Evolutionary conservation across 2,888 invertebrate species (phyloP).

Genomic region (Dynastes tityus): DNA sequence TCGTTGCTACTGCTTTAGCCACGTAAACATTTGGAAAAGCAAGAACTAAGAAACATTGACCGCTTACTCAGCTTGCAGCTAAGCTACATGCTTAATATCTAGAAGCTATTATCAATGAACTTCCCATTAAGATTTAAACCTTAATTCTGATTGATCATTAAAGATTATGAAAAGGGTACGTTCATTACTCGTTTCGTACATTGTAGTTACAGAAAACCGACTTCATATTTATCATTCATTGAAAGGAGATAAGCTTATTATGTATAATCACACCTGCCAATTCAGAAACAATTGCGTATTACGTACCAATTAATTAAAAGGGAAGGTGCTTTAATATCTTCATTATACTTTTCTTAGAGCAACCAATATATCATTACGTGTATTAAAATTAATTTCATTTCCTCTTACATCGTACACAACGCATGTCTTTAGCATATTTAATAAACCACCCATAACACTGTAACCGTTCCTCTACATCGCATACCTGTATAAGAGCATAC

Average conservation of each 20-base stretch:
- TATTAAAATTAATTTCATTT: constrained; percentile 36
- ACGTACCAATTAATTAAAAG: constrained; percentile 12
- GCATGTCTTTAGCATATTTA: constrained; percentile 33
- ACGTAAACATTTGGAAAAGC: too few species aligned
- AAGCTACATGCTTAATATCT: too few species aligned
- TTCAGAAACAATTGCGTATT: constrained; percentile 22
- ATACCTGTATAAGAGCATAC: background rate
- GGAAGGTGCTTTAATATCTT: constrained; percentile 30
- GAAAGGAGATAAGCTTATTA: background rate
- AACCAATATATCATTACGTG: constrained; percentile 28
- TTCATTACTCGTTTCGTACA: too few species aligned
- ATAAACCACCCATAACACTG: constrained; percentile 11
- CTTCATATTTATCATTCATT: too few species aligned
- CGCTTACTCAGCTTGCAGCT: too few species aligned
- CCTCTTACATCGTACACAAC: constrained; percentile 16
- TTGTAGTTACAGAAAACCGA: too few species aligned
- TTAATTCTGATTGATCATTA: too few species aligned
- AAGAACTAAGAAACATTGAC: too few species aligned
- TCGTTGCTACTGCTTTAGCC: too few species aligned
- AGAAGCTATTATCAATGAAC: too few species aligned
- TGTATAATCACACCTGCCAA: constrained; percentile 23
- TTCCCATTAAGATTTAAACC: too few species aligned
- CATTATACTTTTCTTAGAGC: constrained; percentile 1
- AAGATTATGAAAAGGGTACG: too few species aligned
- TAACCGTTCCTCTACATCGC: constrained; percentile 1